Base-by-base conservation (phyloP, 2,797 vertebrate species). In the Artibeus jamaicensis region DNA sequence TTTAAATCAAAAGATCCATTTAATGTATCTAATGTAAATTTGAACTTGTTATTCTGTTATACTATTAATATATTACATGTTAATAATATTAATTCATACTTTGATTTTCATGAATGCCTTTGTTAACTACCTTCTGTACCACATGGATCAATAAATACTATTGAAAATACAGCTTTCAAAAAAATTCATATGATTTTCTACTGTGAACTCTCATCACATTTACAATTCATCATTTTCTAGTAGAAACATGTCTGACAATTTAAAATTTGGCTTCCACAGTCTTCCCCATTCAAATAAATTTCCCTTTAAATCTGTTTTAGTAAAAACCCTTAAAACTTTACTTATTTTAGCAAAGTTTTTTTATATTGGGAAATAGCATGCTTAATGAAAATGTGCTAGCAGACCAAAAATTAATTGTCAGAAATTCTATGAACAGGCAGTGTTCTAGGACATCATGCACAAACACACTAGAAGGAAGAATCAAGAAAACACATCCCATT, bases 71-170 rank as follows among this genome's bases (percentile, higher is more conserved):
- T 32, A 70, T 10, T 77, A 77, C n/a, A 77, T 53, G 10, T 50
- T 85, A 78, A 89, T 62, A 53, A 55, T 81, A 88, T 50, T 82
- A 79, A 84, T 50, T 62, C 29, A 57, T 42, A 67, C 19, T 55
- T 93, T 15, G 50, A 34, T 78, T 83, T 94, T 96, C 77, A 90
- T 37, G n/a, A 91, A 86, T 68, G 55, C 6, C 50, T 94, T 95
- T 42, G 55, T 46, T 81, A 87, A 87, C 42, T 93, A 79, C 42
- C 76, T 89, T 86, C 32, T 57, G 24, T 10, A 65, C 67, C 50
- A 77, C 22, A 78, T 26, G 10, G 46, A 16, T 74, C 78, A 94
- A n/a, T 71, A 74, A 70, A 95, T 46, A 77, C 4, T 95, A 44
- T 2, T 84, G 26, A 48, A 94, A 85, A 90, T 62, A 78, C 0